Base-by-base conservation (phyloP, 2,888 invertebrate species). In the Napeogenes inachia region DNA sequence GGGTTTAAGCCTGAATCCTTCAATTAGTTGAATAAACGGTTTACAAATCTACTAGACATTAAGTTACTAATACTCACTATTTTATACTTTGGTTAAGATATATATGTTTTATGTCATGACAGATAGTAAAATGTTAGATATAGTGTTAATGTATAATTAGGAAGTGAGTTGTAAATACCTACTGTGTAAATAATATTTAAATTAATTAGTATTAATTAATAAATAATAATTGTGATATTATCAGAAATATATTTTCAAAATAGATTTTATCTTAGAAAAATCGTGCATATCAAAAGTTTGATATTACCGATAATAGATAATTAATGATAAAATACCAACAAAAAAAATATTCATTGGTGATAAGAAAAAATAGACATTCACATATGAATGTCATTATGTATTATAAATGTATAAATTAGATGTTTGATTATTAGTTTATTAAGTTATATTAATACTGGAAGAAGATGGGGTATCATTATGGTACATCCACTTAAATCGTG, bases 181-280 rank as follows among this genome's bases (percentile, higher is more conserved):
- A 47, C n/a, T 50, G 21, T 21, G 47, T 50, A 30, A 50, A 50
- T 30, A 50, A 10, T 10, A 42, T 42, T 42, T 6, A 10, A 8
- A 50, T 21, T 21, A 21, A 21, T 30, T 30, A 30, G 6, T 50
- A 8, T 50, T 50, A 30, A 30, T 30, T 30, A 3, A 10, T 30
- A 50, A 21, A n/a, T 30, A 50, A 50, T 50, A 50, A 50, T 50
- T 50, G 50, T 50, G 50, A 50, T 50, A 50, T 50, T 50, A 50
- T 50, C 30, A 30, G 6, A 13, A 50, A 30, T 50, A 50, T 21
- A 30, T 50, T 50, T 50, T 50, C 10, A n/a, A 30, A 13, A 21
- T 2, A 30, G 50, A 50, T 50, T 50, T 50, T 50, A 30, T 50
- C 50, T n/a, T 50, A 30, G 12, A 42, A 42, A 42, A 42, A 50